Percentiles rank a stretch among this genome's conserved stretches.
These are phyloP conservation scores for Heterodera schachtii DNA, from an alignment of 1,140 invertebrate species.

Conservation along the genomic window DNA sequence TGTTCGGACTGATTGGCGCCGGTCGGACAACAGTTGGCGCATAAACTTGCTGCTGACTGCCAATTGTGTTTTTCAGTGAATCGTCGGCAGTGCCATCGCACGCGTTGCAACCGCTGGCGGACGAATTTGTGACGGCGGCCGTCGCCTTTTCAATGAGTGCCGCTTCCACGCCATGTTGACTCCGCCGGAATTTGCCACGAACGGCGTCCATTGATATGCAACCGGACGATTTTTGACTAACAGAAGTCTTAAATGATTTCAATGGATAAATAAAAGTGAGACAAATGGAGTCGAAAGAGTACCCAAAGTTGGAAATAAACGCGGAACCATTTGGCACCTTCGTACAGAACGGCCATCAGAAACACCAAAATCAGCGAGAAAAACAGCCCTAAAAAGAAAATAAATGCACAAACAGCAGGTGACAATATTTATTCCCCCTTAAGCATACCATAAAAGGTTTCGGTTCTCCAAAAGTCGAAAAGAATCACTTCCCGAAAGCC, in stretches of 20 bases:
- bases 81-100: slow-evolving; percentile 6
- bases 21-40: slow-evolving; percentile 26
- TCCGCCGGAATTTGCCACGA: slow-evolving; percentile 6
- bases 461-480: slow-evolving; percentile 56
- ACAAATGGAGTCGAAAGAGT: neutral
- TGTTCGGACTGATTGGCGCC: slow-evolving; percentile 5
- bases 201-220: slow-evolving; percentile 12
- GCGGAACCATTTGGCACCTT: slow-evolving; percentile 58
- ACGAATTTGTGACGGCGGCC: neutral
- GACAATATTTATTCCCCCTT: neutral
- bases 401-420: slow-evolving; percentile 5
- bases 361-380: slow-evolving; percentile 53
- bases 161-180: slow-evolving; percentile 24
- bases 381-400: slow-evolving; percentile 41
- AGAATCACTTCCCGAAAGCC: slow-evolving; percentile 57
- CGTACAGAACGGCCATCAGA: slow-evolving; percentile 53
- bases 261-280: neutral
- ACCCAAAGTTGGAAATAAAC: slow-evolving; percentile 52
- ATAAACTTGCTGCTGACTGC: slow-evolving; percentile 30
- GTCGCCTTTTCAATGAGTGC: slow-evolving; percentile 21
- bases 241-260: slow-evolving; percentile 5
- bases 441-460: slow-evolving; percentile 15
- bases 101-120: slow-evolving; percentile 6
- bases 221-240: slow-evolving; percentile 5
- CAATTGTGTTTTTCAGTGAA: slow-evolving; percentile 6